Conservation (phyloP, 2,888 invertebrate genomes). For the Spilarctia lutea region DNA sequence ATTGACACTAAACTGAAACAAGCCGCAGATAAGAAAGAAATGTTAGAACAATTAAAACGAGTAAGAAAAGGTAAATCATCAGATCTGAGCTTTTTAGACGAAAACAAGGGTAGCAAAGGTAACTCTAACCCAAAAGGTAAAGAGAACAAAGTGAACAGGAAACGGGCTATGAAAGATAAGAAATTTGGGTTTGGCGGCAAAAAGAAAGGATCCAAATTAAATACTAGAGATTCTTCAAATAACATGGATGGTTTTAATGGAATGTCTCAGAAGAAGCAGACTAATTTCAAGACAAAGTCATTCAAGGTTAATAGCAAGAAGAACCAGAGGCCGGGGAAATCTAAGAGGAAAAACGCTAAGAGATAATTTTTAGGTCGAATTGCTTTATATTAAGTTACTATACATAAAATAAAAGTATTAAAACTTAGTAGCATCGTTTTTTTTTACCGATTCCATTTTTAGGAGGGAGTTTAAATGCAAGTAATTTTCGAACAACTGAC, state of each 20-base stretch:
- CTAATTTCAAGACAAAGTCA: conserved; percentile 75
- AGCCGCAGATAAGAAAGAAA: conserved; percentile 95
- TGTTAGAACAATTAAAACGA: conserved; percentile 97
- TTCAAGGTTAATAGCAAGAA: conserved; percentile 76
- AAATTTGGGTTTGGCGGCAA: conserved; percentile 99
- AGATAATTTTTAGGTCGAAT: conserved; percentile 56
- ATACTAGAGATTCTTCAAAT: conserved; percentile 93
- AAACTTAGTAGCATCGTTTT: not conserved
- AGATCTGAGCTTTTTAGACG: conserved; percentile 93
- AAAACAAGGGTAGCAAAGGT: conserved; percentile 76
- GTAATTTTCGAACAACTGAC: no score
- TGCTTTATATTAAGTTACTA: conserved; percentile 28
- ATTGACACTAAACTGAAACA: conserved; percentile 94
- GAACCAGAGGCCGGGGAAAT: conserved; percentile 86
- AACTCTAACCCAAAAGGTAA: conserved; percentile 58
- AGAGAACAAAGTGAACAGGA: conserved; percentile 75
- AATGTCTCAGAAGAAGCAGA: conserved; percentile 72
- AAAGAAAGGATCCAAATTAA: conserved; percentile 95
- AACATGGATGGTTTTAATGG: conserved; percentile 88
- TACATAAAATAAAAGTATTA: conserved; percentile 7
- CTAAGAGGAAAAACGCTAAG: conserved; percentile 77
- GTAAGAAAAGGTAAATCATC: conserved; percentile 94
- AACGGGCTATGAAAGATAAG: conserved; percentile 90
- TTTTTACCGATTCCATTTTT: not conserved
- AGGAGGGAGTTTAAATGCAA: no score